Base-by-base conservation (phyloP, 2,888 invertebrate species). In the Clitarchus hookeri region DNA sequence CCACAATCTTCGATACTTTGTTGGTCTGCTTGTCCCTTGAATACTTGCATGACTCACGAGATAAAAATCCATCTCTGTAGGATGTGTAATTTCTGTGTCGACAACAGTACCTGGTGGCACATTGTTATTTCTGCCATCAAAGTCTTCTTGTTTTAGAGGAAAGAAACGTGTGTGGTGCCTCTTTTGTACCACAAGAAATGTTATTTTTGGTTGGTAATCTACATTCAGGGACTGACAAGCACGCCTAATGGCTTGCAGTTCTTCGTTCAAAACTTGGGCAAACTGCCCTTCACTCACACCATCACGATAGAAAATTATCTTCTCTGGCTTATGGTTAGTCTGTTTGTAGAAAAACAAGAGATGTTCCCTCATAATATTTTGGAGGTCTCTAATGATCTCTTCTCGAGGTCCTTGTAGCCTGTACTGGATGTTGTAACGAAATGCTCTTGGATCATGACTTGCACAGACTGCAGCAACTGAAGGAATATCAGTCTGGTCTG, bases 151-250 rank as follows among this genome's bases (percentile, higher is more conserved):
- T 93, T 85, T 93, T 90, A 82, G 93, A 4, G 89, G 89, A 84
- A 90, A 90, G 85, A 90, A 88, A 90, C 99, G 94, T 0, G 98
- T 98, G 90, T 99, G 99, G 92, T 99, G 99, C 0, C 99, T 94
- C 91, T 99, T 99, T 91, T 99, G 98, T 0, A 99, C 99, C 13
- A 99, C 96, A 80, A 99, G 92, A 91, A 98, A 98, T 53, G 98
- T 96, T 44, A 99, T 94, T 84, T 95, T 94, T 0, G 98, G 97
- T 89, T 95, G 94, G 89, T 94, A 95, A 0, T 91, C 84, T 2
- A 91, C 88, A 84, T 92, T 91, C 65, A 95, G 89, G 89, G 90
- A 91, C 89, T 90, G 92, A 89, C 97, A 97, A 0, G 98, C 98
- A 80, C 92, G 91, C 90, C 95, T 93, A 19, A 97, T 95, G 0